Conservation (phyloP, 1,140 invertebrate species). For the Trachelipus rathkii region DNA sequence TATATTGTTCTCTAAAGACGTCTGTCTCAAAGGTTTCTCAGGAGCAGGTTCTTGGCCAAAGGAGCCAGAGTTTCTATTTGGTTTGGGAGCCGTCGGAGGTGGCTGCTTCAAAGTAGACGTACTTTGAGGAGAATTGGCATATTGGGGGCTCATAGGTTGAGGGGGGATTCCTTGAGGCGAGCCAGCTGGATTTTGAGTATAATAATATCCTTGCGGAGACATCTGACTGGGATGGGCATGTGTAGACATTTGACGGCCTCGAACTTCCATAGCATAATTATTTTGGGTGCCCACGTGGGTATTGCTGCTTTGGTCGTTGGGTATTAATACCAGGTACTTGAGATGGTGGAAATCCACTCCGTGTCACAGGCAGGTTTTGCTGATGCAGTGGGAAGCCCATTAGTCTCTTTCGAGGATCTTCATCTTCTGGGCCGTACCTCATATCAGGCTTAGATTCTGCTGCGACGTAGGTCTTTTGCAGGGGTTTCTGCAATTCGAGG, state of each 20-base stretch:
- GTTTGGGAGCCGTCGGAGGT: conserved; percentile 43
- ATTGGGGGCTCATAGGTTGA: conserved; percentile 30
- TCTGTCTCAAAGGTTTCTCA: conserved; percentile 48
- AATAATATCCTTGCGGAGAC: background rate
- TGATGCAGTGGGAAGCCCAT: conserved; percentile 16
- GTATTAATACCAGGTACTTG: conserved; percentile 1
- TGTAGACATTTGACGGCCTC: conserved; percentile 27
- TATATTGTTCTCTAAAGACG: conserved; percentile 42
- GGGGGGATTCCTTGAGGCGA: conserved; percentile 19
- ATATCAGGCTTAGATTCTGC: conserved; percentile 64
- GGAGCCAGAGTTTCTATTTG: conserved; percentile 25
- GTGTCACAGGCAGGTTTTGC: background rate
- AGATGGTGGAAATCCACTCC: background rate
- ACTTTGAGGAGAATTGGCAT: conserved; percentile 28
- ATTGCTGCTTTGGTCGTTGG: conserved; percentile 20
- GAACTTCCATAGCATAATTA: conserved; percentile 17
- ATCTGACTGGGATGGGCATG: conserved; percentile 16
- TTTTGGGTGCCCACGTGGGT: conserved; percentile 23
- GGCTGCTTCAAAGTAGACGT: conserved; percentile 31
- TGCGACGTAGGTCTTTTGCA: conserved; percentile 47
- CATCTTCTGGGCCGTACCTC: conserved; percentile 75
- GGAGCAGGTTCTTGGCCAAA: conserved; percentile 41
- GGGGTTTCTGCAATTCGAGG: conserved; percentile 28
- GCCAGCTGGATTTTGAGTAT: conserved; percentile 8
- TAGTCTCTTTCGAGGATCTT: conserved; percentile 65